phyloP scores from a whole-genome alignment of 2,113 vertebrate genomes.

The Neomonachus schauinslandi region DNA sequence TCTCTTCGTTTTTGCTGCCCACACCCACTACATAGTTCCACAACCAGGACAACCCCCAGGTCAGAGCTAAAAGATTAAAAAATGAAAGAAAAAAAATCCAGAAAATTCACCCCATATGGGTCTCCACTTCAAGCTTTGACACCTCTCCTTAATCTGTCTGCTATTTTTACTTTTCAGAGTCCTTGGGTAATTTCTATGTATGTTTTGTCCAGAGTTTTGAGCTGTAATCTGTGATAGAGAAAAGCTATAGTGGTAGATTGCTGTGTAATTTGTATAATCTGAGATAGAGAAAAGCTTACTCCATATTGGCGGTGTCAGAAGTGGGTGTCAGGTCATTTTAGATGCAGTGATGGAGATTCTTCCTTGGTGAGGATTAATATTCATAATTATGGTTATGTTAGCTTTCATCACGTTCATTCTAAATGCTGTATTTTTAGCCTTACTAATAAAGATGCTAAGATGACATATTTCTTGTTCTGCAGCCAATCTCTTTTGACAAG shows the following conservation, averaged over 20 bases:
- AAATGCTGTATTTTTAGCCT: background rate
- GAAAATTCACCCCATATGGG: background rate
- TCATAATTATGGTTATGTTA: background rate
- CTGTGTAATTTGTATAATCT: background rate
- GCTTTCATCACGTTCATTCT: background rate
- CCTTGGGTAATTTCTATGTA: too few species aligned
- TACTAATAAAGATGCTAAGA: background rate
- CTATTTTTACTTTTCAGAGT: background rate
- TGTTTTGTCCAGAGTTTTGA: background rate
- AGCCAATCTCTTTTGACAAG: background rate
- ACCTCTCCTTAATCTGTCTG: background rate
- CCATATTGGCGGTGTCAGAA: background rate
- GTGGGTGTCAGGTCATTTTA: background rate
- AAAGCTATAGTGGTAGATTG: background rate
- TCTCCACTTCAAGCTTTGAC: background rate
- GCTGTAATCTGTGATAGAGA: background rate
- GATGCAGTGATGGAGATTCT: background rate
- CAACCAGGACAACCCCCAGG: background rate
- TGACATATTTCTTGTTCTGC: background rate
- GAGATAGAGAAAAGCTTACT: background rate
- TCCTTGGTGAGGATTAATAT: background rate
- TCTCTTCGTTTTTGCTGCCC: background rate
- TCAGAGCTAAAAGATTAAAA: background rate
- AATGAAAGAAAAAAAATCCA: background rate
- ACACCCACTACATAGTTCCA: too few species aligned